phyloP scores from a whole-genome alignment of 2,797 vertebrate species.

The Anguilla megastoma region DNA sequence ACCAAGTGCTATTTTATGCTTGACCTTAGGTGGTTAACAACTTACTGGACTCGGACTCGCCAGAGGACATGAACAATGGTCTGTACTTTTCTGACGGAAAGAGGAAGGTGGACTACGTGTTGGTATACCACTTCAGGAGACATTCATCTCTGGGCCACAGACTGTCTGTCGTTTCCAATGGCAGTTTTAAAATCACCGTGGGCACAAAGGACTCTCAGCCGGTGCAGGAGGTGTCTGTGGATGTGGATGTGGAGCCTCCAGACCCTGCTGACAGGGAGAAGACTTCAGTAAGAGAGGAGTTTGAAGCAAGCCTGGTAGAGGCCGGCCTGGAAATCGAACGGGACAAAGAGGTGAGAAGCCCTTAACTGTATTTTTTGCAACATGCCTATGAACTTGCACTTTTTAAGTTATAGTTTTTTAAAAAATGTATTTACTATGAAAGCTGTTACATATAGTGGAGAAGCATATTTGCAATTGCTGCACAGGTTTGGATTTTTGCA shows the following conservation, averaged over 20 bases:
- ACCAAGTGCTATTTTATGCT: conserved; percentile 41
- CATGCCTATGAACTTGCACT: background rate
- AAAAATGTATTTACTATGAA: background rate
- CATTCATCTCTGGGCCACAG: conserved; percentile 58
- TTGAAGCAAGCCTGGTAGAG: conserved; percentile 82
- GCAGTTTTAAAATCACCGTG: conserved; percentile 68
- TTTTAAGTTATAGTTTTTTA: background rate
- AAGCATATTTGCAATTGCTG: background rate
- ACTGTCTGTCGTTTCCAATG: conserved; percentile 79
- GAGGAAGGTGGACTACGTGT: conserved; percentile 92
- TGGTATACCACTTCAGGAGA: conserved; percentile 86
- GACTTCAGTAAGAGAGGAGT: conserved; percentile 84
- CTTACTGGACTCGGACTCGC: conserved; percentile 70
- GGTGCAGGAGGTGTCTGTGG: conserved; percentile 61
- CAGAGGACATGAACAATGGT: conserved; percentile 55
- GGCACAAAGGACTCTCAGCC: conserved; percentile 46
- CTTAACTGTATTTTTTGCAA: background rate
- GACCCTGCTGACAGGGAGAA: conserved; percentile 84
- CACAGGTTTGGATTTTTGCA: background rate
- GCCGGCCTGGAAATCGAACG: conserved; percentile 92
- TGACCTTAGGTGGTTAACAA: conserved; percentile 80
- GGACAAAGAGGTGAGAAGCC: conserved; percentile 82
- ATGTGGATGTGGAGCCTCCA: conserved; percentile 64
- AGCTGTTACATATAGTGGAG: background rate
- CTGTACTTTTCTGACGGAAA: conserved; percentile 84